phyloP scores from a whole-genome alignment of 1,140 invertebrate species.

The Drosophila bipectinata region DNA sequence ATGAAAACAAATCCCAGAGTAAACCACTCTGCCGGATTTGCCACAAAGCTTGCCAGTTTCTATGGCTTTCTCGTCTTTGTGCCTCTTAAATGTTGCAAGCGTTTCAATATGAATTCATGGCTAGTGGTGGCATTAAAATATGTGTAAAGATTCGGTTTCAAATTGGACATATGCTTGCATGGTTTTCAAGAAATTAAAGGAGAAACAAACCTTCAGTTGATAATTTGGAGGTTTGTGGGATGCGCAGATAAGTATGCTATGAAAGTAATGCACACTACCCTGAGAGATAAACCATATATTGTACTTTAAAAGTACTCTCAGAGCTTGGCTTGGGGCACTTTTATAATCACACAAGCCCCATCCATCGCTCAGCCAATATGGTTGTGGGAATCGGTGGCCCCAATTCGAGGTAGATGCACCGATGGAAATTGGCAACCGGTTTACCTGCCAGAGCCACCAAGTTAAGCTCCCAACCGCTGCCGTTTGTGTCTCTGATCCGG shows the following conservation, averaged over 20 bases:
- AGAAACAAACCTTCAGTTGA: too few relatives aligned
- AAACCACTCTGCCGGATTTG: constrained; percentile 12
- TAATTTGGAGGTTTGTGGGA: background rate
- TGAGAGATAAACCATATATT: background rate
- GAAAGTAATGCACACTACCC: too few relatives aligned
- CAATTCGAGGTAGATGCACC: constrained; percentile 43
- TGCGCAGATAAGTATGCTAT: background rate
- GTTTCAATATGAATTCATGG: background rate
- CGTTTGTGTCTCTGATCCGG: constrained; percentile 21
- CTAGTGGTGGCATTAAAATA: background rate
- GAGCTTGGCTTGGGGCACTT: background rate
- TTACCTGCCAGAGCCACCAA: constrained; percentile 19
- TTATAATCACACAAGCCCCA: constrained; percentile 4
- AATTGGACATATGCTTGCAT: background rate
- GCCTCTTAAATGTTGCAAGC: background rate
- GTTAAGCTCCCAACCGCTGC: constrained; percentile 20
- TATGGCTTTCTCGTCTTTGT: background rate
- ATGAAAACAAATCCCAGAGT: constrained; percentile 28
- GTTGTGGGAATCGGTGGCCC: constrained; percentile 40
- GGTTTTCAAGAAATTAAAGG: background rate
- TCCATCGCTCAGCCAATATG: background rate
- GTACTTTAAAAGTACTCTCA: background rate
- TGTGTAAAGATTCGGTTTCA: background rate
- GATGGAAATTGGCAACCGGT: constrained; percentile 59
- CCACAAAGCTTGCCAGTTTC: background rate